These are phyloP conservation scores for Pogonophryne albipinna DNA, from an alignment of 2,797 vertebrate genomes.

Conservation along the genomic window DNA sequence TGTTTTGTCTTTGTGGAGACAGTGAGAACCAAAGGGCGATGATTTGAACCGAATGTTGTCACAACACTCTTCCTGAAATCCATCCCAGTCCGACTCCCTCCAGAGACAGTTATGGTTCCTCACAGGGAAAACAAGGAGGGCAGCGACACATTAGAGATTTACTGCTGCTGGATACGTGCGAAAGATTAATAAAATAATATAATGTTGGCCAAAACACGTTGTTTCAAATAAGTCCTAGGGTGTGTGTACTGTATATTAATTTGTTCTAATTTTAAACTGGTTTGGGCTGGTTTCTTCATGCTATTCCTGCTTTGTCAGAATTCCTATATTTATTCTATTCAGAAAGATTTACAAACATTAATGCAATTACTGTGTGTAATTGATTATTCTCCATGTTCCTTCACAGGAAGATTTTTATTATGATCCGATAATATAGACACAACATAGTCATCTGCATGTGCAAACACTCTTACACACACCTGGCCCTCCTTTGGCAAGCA, in stretches of 20 bases:
- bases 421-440: background rate
- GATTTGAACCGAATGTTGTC: conserved; percentile 66
- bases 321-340: background rate
- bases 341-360: background rate
- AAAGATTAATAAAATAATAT: background rate
- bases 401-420: background rate
- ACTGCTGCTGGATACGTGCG: conserved; percentile 4
- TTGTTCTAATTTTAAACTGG: background rate
- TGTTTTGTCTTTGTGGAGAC: conserved; percentile 74
- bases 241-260: background rate
- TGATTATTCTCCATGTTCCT: background rate
- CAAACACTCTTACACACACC: conserved; percentile 38
- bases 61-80: conserved; percentile 64
- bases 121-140: conserved; percentile 45
- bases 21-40: conserved; percentile 34
- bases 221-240: background rate
- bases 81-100: conserved; percentile 34
- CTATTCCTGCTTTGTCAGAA: background rate
- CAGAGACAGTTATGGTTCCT: conserved; percentile 51
- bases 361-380: background rate
- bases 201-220: background rate
- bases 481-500: conserved; percentile 63
- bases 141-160: background rate
- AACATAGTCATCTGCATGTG: background rate
- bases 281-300: background rate